Evolutionary conservation across 2,113 vertebrate genomes (phyloP).

Genomic region (Psittacula cyanocephala): DNA sequence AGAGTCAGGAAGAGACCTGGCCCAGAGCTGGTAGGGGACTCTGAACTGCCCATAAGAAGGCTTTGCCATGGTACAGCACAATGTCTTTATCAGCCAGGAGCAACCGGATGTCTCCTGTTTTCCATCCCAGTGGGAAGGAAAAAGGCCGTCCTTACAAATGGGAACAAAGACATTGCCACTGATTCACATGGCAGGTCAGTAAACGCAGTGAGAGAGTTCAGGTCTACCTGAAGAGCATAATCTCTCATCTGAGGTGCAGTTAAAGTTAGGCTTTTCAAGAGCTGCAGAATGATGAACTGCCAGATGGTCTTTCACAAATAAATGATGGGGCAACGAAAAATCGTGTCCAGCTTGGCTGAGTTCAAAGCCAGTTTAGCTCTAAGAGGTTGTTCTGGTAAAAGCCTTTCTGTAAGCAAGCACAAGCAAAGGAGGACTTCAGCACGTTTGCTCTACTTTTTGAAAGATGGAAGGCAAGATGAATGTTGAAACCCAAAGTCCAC

Average conservation of each 20-base stretch:
- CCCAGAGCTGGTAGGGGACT: background rate
- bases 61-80: background rate
- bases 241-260: background rate
- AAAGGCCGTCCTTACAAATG: background rate
- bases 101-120: background rate
- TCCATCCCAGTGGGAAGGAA: background rate
- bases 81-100: background rate
- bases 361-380: background rate
- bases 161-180: background rate
- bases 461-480: background rate
- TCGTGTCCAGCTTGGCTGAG: background rate
- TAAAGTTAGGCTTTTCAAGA: background rate
- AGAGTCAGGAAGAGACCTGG: background rate
- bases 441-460: background rate
- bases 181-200: background rate
- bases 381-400: background rate
- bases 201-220: background rate
- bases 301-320: background rate
- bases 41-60: background rate
- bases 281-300: background rate
- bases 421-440: background rate
- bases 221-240: background rate
- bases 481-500: background rate
- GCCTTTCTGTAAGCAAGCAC: background rate
- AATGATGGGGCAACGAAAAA: background rate